Base-by-base conservation (phyloP, 2,888 invertebrate genomes). In the Prionchulus punctatus region DNA sequence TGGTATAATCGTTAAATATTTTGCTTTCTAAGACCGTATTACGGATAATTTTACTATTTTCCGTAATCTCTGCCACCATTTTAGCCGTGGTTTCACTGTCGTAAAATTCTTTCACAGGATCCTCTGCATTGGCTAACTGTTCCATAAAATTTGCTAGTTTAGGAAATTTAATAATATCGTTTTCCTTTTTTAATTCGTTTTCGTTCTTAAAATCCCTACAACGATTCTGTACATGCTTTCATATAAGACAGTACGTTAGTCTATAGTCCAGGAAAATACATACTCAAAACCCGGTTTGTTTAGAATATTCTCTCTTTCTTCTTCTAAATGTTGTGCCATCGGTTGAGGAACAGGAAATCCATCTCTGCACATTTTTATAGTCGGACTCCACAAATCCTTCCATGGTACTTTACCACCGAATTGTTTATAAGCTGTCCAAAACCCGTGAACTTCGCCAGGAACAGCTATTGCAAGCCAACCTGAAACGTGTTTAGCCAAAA, bases 361-460 rank as follows among this genome's bases (percentile, higher is more conserved):
- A 7, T 50, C 7, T 7, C 30, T 4, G 50, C 50, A 50, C 7
- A 50, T 7, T 7, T 28, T 12, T 7, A 50, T 50, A 27, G 50
- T 50, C 21, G 26, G 50, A 4, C 4, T 7, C 26, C 7, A 27
- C 26, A 50, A 21, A 12, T 50, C 28, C 4, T 12, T 21, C 50
- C 50, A 50, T 7, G 25, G 26, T 27, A 50, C 30, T 4, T 27
- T 21, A 4, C 50, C 50, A 7, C 68, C 69, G 49, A 58, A 70
- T n/a, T 63, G 58, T 25, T 61, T 58, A 59, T 60, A 70, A 2
- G 64, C 66, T 53, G 63, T 59, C 66, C 67, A 66, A 47, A 69
- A 69, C 0, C 69, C 69, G 23, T 64, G 63, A n/a, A 70, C 48
- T 58, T 68, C 68, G 15, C 68, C 69, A 1, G 68, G 69, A 21